A percentile compares a stretch with the other conserved stretches of the same genome.
Conservation (phyloP, 2,797 vertebrate species). For the Sebastes trivittatus region DNA sequence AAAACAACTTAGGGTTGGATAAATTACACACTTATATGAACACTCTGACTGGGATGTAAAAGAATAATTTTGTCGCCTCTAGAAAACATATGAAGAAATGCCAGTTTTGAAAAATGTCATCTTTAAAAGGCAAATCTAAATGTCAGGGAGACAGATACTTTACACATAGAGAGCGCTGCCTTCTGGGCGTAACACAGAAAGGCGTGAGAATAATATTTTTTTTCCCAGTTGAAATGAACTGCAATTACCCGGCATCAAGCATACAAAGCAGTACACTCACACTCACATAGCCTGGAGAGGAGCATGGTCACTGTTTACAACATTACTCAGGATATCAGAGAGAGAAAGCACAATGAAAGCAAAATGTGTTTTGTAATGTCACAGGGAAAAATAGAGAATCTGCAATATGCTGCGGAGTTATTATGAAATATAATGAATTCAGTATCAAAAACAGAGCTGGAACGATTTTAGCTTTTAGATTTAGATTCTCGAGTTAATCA, state of each 20-base stretch:
- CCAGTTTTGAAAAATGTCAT: conserved; percentile 78
- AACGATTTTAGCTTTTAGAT: too few species aligned
- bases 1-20: conserved; percentile 55
- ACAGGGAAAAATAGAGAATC: not conserved
- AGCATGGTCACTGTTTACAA: conserved; percentile 47
- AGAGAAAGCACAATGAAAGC: conserved; percentile 4
- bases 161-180: conserved; percentile 71
- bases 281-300: conserved; percentile 61
- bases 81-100: conserved; percentile 75
- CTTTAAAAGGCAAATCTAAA: conserved; percentile 82
- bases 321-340: conserved; percentile 57
- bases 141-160: conserved; percentile 80
- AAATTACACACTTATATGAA: conserved; percentile 61
- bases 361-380: conserved; percentile 6
- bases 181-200: conserved; percentile 74
- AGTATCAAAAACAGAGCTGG: not conserved
- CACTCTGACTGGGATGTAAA: conserved; percentile 57
- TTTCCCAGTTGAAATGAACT: conserved; percentile 73
- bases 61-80: conserved; percentile 66
- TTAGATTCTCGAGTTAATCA: not conserved
- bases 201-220: conserved; percentile 70
- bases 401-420: not conserved
- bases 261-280: conserved; percentile 51
- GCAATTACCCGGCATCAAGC: conserved; percentile 70
- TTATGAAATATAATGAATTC: not conserved